Conservation (phyloP, 2,113 vertebrate species). For the Cygnus atratus region DNA sequence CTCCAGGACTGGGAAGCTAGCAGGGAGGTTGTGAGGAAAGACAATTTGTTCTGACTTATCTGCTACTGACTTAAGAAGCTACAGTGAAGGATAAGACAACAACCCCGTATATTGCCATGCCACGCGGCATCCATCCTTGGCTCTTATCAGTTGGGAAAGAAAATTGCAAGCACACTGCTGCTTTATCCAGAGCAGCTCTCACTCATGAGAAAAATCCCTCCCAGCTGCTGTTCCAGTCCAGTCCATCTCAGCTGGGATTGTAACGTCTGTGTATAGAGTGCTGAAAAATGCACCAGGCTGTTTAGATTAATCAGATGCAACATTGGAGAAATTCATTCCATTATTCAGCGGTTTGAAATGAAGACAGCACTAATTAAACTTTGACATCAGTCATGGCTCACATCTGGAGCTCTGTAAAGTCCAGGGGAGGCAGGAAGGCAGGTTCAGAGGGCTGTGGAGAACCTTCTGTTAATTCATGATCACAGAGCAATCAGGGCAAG, state of each 20-base stretch:
- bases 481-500: not conserved
- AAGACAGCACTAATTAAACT: not conserved
- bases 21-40: not conserved
- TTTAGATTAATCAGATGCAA: not conserved
- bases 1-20: not conserved
- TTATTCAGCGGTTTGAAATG: not conserved
- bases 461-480: not conserved
- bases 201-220: not conserved
- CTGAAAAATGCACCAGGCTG: not conserved
- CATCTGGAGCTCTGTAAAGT: not conserved
- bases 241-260: not conserved
- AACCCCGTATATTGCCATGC: not conserved
- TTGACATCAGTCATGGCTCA: not conserved
- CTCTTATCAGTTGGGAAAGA: not conserved
- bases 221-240: not conserved
- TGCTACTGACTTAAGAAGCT: slow-evolving; percentile 15
- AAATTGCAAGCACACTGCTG: not conserved
- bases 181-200: not conserved
- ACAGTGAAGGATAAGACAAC: slow-evolving; percentile 1
- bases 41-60: slow-evolving; percentile 23
- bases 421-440: not conserved
- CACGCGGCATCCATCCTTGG: not conserved
- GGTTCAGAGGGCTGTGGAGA: not conserved
- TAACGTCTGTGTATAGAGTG: not conserved
- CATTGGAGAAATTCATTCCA: not conserved